Percentiles rank a stretch among this genome's conserved stretches.
phyloP scores from a whole-genome alignment of 1,140 invertebrate genomes.

The Euura lappo region DNA sequence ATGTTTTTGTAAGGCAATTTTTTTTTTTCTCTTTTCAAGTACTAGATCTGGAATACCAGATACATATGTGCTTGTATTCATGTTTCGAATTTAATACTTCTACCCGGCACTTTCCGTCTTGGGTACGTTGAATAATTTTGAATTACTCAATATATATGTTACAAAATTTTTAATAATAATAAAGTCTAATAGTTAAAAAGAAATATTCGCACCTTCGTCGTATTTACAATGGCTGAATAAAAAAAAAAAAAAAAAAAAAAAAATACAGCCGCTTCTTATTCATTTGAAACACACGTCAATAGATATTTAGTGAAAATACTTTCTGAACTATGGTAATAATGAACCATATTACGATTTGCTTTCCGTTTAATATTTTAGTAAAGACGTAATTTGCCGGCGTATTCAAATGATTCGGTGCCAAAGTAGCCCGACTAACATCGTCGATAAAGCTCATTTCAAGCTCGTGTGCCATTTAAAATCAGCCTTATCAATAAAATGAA shows the following conservation, averaged over 20 bases:
- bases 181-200: neutral
- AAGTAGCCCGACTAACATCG: no score
- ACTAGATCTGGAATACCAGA: slow-evolving; percentile 3
- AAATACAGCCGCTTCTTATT: neutral
- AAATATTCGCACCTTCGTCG: neutral
- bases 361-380: neutral
- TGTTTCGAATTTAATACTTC: neutral
- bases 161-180: neutral
- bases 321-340: neutral
- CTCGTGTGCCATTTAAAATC: no score
- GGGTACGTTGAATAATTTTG: neutral
- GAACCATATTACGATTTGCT: neutral
- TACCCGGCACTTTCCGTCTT: neutral
- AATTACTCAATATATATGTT: neutral
- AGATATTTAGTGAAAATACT: neutral
- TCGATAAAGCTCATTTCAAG: no score
- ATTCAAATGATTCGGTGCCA: no score
- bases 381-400: no score
- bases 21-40: neutral
- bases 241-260: neutral
- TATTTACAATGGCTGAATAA: neutral
- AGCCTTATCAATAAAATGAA: no score
- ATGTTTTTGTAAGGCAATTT: neutral
- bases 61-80: neutral
- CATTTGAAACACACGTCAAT: neutral